Base-by-base conservation (phyloP, 2,797 vertebrate genomes). In the Channallabes apus region DNA sequence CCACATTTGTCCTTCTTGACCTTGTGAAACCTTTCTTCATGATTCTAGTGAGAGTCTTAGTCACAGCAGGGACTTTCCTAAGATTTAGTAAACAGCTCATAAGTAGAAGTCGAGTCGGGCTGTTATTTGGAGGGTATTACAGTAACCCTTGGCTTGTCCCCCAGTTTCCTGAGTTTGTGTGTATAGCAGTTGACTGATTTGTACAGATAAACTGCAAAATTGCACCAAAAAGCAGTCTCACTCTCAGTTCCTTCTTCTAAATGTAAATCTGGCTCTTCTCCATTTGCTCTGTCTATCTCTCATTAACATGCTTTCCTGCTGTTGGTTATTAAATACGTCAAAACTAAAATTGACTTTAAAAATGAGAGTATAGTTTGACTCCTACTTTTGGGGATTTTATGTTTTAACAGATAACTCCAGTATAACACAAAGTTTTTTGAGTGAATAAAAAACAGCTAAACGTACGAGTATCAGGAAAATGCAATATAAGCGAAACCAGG, bases 241-340 rank as follows among this genome's bases (percentile, higher is more conserved):
- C 38, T 89, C 86, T 90, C 89, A 87, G 84, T 90, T 91, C 91
- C 88, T 88, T 86, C 87, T 51, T 78, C 22, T 62, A 32, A 61
- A 68, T 72, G 22, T 24, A 41, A 41, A 18, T 32, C 80, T 64
- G 65, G 59, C 76, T 32, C 72, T 73, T 82, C 58, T 76, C 51
- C 29, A 61, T 68, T 73, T 72, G 11, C 41, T 68, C 11, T 24
- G 46, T 56, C 58, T 32, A 35, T 86, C 69, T 61, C 51, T 79
- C n/a, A 38, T 35, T 71, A 35, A 69, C 12, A 35, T n/a, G 18
- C 51, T 61, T 15, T 41, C 6, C 54, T 14, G 15, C 14, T 51
- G 4, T 73, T 51, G 11, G 46, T 73, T 73, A 77, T 14, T 59
- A 18, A 38, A 41, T 22, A 51, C 29, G 51, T 64, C 20, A 80